These are phyloP conservation scores for Albula goreensis DNA, from an alignment of 2,113 vertebrate genomes.

Conservation along the genomic window DNA sequence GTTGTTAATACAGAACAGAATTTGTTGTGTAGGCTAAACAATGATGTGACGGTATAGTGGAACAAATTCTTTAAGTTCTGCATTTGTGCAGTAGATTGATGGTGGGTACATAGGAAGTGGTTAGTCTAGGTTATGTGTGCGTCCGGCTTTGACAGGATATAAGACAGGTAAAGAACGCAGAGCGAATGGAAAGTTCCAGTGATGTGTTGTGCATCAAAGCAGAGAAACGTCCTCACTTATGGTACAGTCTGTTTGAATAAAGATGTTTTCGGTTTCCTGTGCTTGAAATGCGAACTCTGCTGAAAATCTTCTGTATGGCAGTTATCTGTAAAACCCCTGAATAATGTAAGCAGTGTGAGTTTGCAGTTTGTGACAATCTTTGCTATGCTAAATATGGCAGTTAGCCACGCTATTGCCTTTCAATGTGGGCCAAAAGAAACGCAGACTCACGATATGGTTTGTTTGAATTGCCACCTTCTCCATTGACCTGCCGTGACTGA, in stretches of 20 bases:
- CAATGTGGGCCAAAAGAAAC: too few relatives aligned
- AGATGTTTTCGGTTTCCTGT: neutral
- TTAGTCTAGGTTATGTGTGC: constrained; percentile 18
- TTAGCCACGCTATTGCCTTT: too few relatives aligned
- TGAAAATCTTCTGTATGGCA: neutral
- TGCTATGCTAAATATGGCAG: too few relatives aligned
- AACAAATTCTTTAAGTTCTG: neutral
- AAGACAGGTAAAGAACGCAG: constrained; percentile 22
- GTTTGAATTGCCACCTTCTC: too few relatives aligned
- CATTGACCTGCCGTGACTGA: too few relatives aligned
- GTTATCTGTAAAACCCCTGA: neutral
- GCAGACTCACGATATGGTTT: too few relatives aligned
- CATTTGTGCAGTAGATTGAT: neutral
- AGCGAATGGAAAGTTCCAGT: constrained; percentile 20
- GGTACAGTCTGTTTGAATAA: neutral
- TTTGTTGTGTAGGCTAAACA: neutral
- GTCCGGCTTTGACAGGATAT: constrained; percentile 22
- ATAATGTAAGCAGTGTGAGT: neutral
- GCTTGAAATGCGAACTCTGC: neutral
- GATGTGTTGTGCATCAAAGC: neutral
- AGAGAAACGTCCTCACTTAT: neutral
- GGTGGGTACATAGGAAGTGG: constrained; percentile 37
- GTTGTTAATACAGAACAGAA: neutral
- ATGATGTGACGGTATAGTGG: neutral
- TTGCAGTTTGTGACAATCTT: neutral